A percentile compares a stretch with the other conserved stretches of the same genome.
phyloP scores from a whole-genome alignment of 2,113 vertebrate species.

The Ophthalmolycus amberensis region DNA sequence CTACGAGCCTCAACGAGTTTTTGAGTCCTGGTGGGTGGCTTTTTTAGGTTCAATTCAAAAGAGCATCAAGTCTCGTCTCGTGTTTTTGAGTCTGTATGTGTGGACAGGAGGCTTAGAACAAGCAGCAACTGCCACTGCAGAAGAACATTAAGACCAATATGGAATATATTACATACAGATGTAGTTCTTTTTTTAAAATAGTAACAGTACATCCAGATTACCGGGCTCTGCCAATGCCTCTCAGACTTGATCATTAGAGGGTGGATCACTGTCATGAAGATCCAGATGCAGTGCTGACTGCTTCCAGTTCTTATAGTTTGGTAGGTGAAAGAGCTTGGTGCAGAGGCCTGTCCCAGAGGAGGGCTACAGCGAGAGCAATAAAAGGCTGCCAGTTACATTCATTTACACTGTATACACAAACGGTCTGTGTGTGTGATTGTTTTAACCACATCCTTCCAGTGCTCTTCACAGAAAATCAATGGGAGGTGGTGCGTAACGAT shows the following conservation, averaged over 20 bases:
- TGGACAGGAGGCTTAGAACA: background rate
- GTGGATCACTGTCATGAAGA: background rate
- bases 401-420: background rate
- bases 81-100: background rate
- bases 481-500: background rate
- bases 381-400: background rate
- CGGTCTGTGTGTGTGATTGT: background rate
- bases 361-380: too few species aligned
- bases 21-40: too few species aligned
- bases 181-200: background rate
- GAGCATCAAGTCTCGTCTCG: background rate
- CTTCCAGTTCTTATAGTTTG: background rate
- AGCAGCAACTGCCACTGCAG: background rate
- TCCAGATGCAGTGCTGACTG: background rate
- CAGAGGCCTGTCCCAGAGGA: too few species aligned
- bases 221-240: background rate
- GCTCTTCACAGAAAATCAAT: background rate
- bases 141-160: background rate
- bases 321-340: background rate
- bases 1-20: too few species aligned
- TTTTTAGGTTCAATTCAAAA: background rate
- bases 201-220: background rate
- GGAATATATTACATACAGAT: background rate
- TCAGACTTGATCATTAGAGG: background rate
- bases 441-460: background rate